Conservation (phyloP, 1,140 invertebrate genomes). For the Brachionus sp. region DNA sequence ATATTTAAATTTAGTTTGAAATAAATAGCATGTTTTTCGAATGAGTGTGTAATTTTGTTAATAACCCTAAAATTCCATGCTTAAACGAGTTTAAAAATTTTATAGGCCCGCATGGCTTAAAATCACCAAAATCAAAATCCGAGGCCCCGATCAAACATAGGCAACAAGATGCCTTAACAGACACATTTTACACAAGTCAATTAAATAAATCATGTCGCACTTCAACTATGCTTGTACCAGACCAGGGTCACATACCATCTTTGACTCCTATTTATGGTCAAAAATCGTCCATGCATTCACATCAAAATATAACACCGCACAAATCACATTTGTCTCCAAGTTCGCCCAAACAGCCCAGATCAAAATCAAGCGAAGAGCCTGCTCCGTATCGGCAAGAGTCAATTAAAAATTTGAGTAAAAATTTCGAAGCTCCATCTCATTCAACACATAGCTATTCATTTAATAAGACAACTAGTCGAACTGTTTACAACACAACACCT, state of each 20-base stretch:
- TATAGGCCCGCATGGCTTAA: neutral
- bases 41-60: neutral
- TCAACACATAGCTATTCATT: neutral
- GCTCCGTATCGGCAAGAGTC: neutral
- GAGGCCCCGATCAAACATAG: neutral
- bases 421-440: neutral
- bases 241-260: neutral
- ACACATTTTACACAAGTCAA: neutral
- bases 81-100: constrained; percentile 23
- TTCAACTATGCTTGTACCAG: neutral
- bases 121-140: neutral
- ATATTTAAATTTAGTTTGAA: neutral
- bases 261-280: neutral
- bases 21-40: constrained; percentile 2
- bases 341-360: neutral
- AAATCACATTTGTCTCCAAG: neutral
- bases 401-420: neutral
- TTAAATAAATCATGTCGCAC: constrained; percentile 22
- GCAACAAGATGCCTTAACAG: neutral
- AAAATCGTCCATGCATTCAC: constrained; percentile 3
- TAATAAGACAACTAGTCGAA: neutral
- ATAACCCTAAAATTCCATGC: neutral
- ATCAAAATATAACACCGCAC: neutral
- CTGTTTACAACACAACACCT: neutral
- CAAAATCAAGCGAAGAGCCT: neutral